Conservation (phyloP, 2,113 vertebrate species). For the Meriones unguiculatus region DNA sequence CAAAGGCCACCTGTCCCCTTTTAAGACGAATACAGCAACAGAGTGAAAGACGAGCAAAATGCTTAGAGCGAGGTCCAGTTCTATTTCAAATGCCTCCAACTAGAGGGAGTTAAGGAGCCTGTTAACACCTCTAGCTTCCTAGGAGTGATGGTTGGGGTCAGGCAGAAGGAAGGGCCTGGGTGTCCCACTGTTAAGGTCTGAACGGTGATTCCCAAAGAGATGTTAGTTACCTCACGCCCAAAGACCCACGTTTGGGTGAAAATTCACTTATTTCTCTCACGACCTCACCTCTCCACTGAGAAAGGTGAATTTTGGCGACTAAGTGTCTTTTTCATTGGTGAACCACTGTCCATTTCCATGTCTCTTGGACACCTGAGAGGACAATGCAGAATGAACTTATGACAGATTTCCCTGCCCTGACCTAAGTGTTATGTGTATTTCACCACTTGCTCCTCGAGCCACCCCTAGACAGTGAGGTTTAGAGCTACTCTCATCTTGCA, state of each 20-base stretch:
- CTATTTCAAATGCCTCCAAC: not conserved
- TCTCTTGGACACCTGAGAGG: not conserved
- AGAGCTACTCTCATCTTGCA: not conserved
- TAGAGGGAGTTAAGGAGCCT: not conserved
- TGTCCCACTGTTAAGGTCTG: not conserved
- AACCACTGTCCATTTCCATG: not conserved
- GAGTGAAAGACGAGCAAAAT: not conserved
- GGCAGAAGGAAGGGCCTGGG: not conserved
- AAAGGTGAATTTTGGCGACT: slow-evolving; percentile 13
- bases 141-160: not conserved
- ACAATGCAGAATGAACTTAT: not conserved
- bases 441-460: not conserved
- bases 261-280: slow-evolving; percentile 16
- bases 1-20: not conserved
- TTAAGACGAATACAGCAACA: slow-evolving; percentile 38
- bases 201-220: not conserved
- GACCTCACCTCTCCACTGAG: not conserved
- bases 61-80: not conserved
- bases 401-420: not conserved
- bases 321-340: not conserved
- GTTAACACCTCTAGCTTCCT: not conserved
- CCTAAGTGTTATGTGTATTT: not conserved
- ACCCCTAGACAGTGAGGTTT: not conserved
- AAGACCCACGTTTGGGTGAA: not conserved
- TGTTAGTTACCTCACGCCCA: slow-evolving; percentile 4